Base-by-base conservation (phyloP, 2,888 invertebrate genomes). In the Drosophila leonis region DNA sequence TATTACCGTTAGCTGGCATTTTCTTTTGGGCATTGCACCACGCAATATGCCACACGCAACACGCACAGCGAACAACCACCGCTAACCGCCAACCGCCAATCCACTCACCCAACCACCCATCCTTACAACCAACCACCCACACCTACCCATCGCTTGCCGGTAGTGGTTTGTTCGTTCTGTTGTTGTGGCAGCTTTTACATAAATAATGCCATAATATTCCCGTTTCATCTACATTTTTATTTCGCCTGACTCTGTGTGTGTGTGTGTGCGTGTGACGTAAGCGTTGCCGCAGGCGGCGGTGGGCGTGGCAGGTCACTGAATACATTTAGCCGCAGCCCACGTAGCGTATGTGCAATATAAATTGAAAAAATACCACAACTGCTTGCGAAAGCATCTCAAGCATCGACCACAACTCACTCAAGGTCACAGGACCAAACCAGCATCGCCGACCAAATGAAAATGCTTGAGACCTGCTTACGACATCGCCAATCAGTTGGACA, bases 181-280 rank as follows among this genome's bases (percentile, higher is more conserved):
- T 49, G 56, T 56, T 51, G 33, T 55, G 52, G 29, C 71, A 66
- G 59, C 55, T 55, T 46, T 62, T 64, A 72, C 80, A 85, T 82
- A 86, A 82, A 86, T 88, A 83, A 83, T 83, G 70, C 54, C 80
- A 88, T 80, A 86, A 75, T 73, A 79, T 73, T 61, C 79, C 72
- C 71, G 57, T 83, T 85, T 78, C 68, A 65, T 72, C 65, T 68
- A 46, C 59, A 61, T 49, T 49, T 65, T 77, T 66, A 42, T 48
- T 48, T 39, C 44, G 9, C 8, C 46, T 46, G 27, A 3, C 6
- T 13, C 13, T 3, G 20, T 13, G 12, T 5, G 8, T 18, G 41
- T 41, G 8, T 20, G 6, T 33, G 29, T n/a, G 39, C 31, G 64
- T 27, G 41, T 60, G 59, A 48, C 70, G 59, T n/a, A 60, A 60